Base-by-base conservation (phyloP, 2,888 invertebrate species). In the Metallyticus violacea region DNA sequence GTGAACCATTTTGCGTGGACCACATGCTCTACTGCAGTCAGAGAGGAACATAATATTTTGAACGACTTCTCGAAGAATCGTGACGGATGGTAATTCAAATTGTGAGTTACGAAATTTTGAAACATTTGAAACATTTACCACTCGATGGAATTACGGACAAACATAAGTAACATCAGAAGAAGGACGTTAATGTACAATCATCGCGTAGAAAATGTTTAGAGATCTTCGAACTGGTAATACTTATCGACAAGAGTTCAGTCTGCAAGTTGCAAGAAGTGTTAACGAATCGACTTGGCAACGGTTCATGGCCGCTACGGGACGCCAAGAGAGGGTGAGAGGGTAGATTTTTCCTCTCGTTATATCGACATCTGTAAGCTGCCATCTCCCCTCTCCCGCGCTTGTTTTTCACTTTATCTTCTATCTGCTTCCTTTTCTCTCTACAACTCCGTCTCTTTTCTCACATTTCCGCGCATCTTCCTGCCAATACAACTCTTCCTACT, bases 221-320 rank as follows among this genome's bases (percentile, higher is more conserved):
- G n/a, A 78, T 15, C 40, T 62, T 78, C 7, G 27, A 26, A 79
- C 4, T 27, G 6, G 7, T 79, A 26, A 26, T 27, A 6, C n/a
- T 28, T 62, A 62, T 62, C 40, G 40, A 22, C 40, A 62, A 62
- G 40, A 62, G 40, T 78, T 78, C 25, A 81, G 29, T 30, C 81
- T 25, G 7, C 6, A n/a, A 81, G 30, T 81, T 81, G 29, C 81
- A 30, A 82, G 82, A 77, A 77, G 77, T 83, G 77, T 28, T 83
- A 83, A 83, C 83, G 83, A 83, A 77, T 83, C 83, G 77, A 77
- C 83, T 77, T 83, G 83, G 77, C 83, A 81, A 81, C 81, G 30
- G 26, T 81, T 81, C 81, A 26, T 26, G 81, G 25, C 40, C 40
- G 81, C 15, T 26, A n/a, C 40, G 40, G 40, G 40, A 62, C 40